Evolutionary conservation across 2,888 invertebrate genomes (phyloP).

Genomic region (Apoda limacodes): DNA sequence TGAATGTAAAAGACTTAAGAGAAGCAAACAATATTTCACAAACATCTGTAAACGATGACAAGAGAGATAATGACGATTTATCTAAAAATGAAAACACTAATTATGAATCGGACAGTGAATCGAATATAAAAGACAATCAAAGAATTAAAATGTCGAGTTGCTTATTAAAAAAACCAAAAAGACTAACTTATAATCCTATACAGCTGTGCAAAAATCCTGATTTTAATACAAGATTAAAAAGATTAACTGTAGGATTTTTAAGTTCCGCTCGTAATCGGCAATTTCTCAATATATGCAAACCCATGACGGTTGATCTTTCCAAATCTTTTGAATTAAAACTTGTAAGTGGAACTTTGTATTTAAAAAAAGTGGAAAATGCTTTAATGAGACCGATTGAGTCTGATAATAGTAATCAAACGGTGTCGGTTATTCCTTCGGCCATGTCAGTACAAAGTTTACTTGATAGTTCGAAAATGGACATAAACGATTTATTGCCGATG

Average conservation of each 20-base stretch:
- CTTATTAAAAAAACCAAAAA: conserved; percentile 43
- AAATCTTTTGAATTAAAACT: conserved; percentile 49
- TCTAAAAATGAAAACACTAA: background rate
- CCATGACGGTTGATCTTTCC: conserved; percentile 47
- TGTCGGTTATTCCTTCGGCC: conserved; percentile 32
- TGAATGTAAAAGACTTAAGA: conserved; percentile 16
- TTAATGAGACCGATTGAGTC: conserved; percentile 13
- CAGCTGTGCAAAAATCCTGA: conserved; percentile 57
- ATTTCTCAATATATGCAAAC: conserved; percentile 41
- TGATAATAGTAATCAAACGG: conserved; percentile 5
- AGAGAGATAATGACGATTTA: background rate
- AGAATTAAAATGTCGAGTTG: conserved; percentile 35
- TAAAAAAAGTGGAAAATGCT: no score
- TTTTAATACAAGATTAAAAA: conserved; percentile 50
- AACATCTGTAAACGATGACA: no score
- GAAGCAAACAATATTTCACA: conserved; percentile 8
- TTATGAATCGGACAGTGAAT: conserved; percentile 10
- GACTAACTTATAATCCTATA: conserved; percentile 43
- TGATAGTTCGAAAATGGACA: conserved; percentile 22
- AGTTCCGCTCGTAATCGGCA: conserved; percentile 37
- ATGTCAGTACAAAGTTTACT: conserved; percentile 36
- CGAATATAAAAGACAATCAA: conserved; percentile 21
- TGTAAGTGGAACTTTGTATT: conserved; percentile 35
- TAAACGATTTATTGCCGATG: conserved; percentile 11
- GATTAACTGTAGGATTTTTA: conserved; percentile 44